A percentile compares a stretch with the other conserved stretches of the same genome.
phyloP scores from a whole-genome alignment of 2,888 invertebrate species.

The Baccha elongata region DNA sequence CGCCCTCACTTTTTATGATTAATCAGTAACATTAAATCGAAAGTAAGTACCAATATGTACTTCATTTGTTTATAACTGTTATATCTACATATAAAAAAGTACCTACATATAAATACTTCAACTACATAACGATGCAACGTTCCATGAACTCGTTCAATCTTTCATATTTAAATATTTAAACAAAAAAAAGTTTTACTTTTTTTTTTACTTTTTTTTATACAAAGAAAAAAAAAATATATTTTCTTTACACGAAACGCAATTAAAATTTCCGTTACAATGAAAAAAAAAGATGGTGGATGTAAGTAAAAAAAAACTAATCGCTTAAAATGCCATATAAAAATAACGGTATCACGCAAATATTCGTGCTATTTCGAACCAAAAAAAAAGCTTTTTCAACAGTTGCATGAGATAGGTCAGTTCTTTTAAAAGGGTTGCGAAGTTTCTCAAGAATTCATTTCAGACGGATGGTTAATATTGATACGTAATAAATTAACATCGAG shows the following conservation, averaged over 20 bases:
- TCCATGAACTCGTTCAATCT: neutral
- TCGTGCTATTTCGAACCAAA: too few species aligned
- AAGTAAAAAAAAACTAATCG: neutral
- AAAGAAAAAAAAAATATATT: neutral
- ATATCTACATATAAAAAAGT: too few species aligned
- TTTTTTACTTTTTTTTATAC: too few species aligned
- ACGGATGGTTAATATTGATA: too few species aligned
- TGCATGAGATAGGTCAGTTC: too few species aligned
- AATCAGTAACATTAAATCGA: constrained; percentile 38
- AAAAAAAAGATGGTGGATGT: neutral
- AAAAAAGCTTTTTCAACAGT: too few species aligned
- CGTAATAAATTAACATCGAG: neutral
- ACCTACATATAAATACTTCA: too few species aligned
- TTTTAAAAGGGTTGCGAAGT: too few species aligned
- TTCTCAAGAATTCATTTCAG: too few species aligned
- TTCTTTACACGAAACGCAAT: neutral
- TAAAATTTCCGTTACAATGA: neutral
- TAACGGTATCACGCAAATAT: neutral
- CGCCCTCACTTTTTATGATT: constrained; percentile 34
- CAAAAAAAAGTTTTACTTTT: too few species aligned
- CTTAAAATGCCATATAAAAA: constrained; percentile 2
- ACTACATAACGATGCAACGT: neutral
- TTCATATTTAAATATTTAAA: neutral
- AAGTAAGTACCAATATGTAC: neutral
- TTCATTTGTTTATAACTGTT: too few species aligned